These are phyloP conservation scores for Ostrea denselamellosa DNA, from an alignment of 1,140 invertebrate species.

Conservation along the genomic window DNA sequence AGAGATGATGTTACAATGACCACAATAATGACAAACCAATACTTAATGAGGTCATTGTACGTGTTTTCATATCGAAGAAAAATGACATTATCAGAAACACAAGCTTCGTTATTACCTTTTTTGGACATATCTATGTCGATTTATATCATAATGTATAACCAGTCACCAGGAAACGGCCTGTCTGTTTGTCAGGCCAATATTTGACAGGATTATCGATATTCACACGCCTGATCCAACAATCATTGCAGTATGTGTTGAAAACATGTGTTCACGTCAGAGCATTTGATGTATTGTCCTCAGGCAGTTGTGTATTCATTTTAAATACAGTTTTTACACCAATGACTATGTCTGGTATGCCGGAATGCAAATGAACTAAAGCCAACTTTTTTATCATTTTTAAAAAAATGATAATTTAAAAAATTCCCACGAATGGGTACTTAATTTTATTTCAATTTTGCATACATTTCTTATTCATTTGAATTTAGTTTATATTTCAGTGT, in stretches of 20 bases:
- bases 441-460: no score
- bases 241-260: background rate
- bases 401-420: no score
- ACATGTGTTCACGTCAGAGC: background rate
- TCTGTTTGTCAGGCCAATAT: background rate
- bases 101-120: background rate
- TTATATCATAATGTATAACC: background rate
- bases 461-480: no score
- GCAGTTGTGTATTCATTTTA: background rate
- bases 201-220: background rate
- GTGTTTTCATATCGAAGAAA: background rate
- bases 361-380: no score
- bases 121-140: background rate
- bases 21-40: background rate
- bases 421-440: no score
- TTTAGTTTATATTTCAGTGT: no score
- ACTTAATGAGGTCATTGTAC: background rate
- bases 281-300: background rate
- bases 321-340: no score
- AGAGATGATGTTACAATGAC: background rate
- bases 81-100: background rate
- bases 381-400: no score
- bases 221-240: background rate
- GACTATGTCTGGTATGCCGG: no score
- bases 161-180: background rate